A percentile compares a stretch with the other conserved stretches of the same genome.
phyloP scores from a whole-genome alignment of 1,140 invertebrate genomes.

The Dendrolimus punctatus region DNA sequence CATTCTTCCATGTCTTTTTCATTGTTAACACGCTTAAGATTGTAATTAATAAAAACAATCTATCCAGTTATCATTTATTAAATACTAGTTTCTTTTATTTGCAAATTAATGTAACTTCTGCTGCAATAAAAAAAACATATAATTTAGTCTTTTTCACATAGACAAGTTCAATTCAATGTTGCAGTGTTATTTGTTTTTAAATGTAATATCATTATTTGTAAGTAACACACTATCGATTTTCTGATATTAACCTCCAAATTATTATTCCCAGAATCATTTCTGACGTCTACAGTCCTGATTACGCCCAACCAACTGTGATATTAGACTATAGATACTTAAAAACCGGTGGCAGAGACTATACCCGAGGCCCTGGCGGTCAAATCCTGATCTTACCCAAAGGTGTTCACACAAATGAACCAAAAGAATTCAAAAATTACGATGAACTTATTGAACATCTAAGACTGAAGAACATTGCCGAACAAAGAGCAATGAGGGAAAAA shows the following conservation, averaged over 20 bases:
- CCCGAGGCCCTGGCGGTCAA: slow-evolving; percentile 39
- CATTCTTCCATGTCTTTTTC: no score
- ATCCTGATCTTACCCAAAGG: slow-evolving; percentile 42
- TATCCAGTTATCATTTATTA: no score
- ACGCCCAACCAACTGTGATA: slow-evolving; percentile 38
- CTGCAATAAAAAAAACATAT: no score
- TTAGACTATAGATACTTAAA: slow-evolving; percentile 53
- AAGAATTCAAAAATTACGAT: slow-evolving; percentile 36
- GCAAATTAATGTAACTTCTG: no score
- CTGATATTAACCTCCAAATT: neutral
- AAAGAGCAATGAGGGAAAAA: slow-evolving; percentile 4
- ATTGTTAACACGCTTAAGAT: no score
- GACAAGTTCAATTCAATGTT: no score
- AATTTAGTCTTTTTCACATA: no score
- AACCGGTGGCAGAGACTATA: slow-evolving; percentile 44
- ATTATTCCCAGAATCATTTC: slow-evolving; percentile 34
- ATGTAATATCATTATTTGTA: neutral
- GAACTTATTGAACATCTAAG: slow-evolving; percentile 37
- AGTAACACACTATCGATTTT: neutral
- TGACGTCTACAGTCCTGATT: slow-evolving; percentile 43
- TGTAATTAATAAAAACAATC: no score
- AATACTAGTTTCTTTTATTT: no score
- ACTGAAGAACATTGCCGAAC: slow-evolving; percentile 26
- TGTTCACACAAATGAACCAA: slow-evolving; percentile 19
- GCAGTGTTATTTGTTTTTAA: no score